These are phyloP conservation scores for Zootoca vivipara DNA, from an alignment of 2,113 vertebrate genomes.

Conservation along the genomic window DNA sequence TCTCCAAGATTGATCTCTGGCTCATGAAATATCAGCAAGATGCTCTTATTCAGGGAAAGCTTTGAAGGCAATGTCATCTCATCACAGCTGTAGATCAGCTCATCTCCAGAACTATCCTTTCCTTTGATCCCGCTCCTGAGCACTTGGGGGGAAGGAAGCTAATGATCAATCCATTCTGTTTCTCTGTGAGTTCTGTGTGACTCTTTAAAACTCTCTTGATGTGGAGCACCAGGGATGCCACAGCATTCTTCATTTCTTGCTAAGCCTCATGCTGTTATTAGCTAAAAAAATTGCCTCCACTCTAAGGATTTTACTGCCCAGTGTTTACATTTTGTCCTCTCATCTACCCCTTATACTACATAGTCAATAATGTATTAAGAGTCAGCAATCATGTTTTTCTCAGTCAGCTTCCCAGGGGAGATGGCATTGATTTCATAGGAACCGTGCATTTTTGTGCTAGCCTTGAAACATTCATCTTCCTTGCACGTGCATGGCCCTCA, in stretches of 20 bases:
- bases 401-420: background rate
- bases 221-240: background rate
- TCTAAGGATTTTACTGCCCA: background rate
- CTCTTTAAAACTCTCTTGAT: background rate
- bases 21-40: slow-evolving; percentile 23
- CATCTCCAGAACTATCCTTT: slow-evolving; percentile 20
- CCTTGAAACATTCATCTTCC: background rate
- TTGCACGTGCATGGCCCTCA: too few relatives aligned
- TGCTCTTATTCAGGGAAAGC: background rate
- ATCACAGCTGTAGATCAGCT: slow-evolving; percentile 47
- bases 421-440: background rate
- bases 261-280: background rate
- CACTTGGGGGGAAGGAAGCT: slow-evolving; percentile 29
- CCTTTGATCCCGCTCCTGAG: slow-evolving; percentile 35
- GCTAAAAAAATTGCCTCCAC: background rate
- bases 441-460: accelerated
- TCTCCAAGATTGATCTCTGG: slow-evolving; percentile 51
- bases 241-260: slow-evolving; percentile 7
- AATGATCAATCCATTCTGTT: slow-evolving; percentile 31
- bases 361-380: background rate
- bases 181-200: background rate
- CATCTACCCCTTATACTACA: background rate
- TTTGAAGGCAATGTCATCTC: slow-evolving; percentile 44
- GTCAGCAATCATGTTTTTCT: background rate
- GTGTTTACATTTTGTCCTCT: background rate